Evolutionary conservation across 2,113 vertebrate species (phyloP).

Genomic region (Lepisosteus osseus): DNA sequence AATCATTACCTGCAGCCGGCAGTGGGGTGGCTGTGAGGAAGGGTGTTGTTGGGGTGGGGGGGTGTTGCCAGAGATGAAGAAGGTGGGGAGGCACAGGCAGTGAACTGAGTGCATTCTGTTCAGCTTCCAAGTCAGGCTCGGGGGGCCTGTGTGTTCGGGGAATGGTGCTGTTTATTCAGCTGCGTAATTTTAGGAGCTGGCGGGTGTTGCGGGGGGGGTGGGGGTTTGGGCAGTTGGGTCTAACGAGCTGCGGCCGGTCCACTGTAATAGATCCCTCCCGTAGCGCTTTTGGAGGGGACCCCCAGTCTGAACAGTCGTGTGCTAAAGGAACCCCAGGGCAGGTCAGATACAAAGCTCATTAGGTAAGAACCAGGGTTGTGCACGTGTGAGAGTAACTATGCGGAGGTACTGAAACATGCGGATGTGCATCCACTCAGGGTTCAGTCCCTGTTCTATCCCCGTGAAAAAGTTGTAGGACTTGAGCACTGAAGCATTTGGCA

Average conservation of each 20-base stretch:
- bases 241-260: neutral
- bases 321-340: neutral
- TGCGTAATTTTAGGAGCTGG: neutral
- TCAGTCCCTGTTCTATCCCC: no score
- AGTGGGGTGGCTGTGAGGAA: neutral
- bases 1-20: neutral
- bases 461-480: no score
- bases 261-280: neutral
- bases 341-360: neutral
- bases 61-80: neutral
- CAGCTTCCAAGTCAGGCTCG: neutral
- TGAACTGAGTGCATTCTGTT: neutral
- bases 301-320: neutral
- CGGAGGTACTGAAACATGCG: no score
- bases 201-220: neutral
- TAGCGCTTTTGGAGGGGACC: neutral
- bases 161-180: neutral
- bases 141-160: neutral
- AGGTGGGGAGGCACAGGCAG: neutral
- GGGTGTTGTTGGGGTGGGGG: neutral
- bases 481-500: no score
- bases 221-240: neutral
- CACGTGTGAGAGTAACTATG: neutral
- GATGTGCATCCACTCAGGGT: no score
- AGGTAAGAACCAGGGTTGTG: no score